Evolutionary conservation across 30 jellyfish, hydroid and myxozoan species (phyloP), one percentile per base, ranked within the genome.

Genomic region (Aurelia coerulea): DNA sequence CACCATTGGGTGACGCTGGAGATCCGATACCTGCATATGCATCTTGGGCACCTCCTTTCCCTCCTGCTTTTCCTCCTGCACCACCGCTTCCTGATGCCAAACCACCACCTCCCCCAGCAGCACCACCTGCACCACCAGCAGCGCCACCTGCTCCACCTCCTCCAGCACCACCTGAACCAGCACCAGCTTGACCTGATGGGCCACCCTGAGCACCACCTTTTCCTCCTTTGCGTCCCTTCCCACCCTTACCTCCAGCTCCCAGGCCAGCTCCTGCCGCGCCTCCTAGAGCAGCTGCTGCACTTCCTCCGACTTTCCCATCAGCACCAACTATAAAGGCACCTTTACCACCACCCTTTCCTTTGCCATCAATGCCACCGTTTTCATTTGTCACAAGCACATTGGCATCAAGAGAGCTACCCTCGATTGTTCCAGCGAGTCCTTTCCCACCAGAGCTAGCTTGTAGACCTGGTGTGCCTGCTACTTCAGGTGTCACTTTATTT

Each of bases 11-110:
- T 39, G 68, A 79, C 8, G 93, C 93, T 14, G 93, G 93, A 2
- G 93, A 84, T 15, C 93, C 93, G 53, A 84, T 84, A 41, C 93
- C 76, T 17, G 87, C 93, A 65, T 84, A 84, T 8, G 93, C 93
- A 73, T 73, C 93, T 29, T 84, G 85, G 39, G 91, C 76, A 51
- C 31, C 79, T 5, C 53, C 78, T 56, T 49, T 69, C 9, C 84
- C 91, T 17, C 93, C 93, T 39, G 39, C 84, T 12, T 34, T 41
- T 41, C 92, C 92, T 42, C 93, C 93, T 2, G 77, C 88, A 10
- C 93, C 93, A 9, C 83, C 93, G 33, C 88, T 71, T 60, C 93
- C 93, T 12, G 89, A 79, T 42, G 88, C 93, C 23, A 65, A 77
- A 10, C 69, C 92, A 13, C 86, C 86, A 17, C 73, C 84, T 10